These are phyloP conservation scores for Bradypodion ventrale DNA, from an alignment of 2,797 vertebrate species.

Conservation along the genomic window DNA sequence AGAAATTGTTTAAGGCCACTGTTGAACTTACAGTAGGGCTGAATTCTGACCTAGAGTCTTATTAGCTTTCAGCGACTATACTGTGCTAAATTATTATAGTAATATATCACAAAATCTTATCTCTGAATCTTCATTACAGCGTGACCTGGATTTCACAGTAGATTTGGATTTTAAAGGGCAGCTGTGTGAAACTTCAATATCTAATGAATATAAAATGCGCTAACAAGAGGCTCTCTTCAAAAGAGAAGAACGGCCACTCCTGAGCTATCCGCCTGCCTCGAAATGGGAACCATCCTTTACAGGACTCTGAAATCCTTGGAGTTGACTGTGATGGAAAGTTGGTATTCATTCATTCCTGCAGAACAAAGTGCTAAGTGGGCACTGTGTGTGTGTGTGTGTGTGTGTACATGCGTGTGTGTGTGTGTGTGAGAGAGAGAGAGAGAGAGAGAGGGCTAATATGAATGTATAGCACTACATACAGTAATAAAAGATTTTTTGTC, in stretches of 20 bases:
- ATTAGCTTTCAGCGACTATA: neutral
- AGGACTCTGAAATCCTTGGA: constrained; percentile 64
- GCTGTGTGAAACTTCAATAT: constrained; percentile 93
- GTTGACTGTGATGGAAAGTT: constrained; percentile 58
- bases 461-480: constrained; percentile 64
- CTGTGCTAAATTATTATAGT: neutral
- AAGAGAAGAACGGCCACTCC: constrained; percentile 55
- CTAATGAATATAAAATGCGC: constrained; percentile 98
- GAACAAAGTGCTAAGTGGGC: constrained; percentile 54
- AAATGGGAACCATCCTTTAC: constrained; percentile 64
- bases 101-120: neutral
- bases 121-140: constrained; percentile 77
- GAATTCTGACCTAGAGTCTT: constrained; percentile 2
- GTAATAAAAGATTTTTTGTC: constrained; percentile 63
- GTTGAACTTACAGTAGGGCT: neutral
- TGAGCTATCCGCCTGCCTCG: constrained; percentile 66
- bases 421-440: neutral
- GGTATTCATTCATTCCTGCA: constrained; percentile 50
- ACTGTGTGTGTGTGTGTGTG: constrained; percentile 6
- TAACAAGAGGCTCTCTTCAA: constrained; percentile 71
- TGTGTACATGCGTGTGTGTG: neutral
- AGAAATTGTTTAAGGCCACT: neutral
- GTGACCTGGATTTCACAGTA: constrained; percentile 96
- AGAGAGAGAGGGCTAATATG: constrained; percentile 43
- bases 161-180: constrained; percentile 99